Evolutionary conservation across 2,888 invertebrate genomes (phyloP), one percentile per base, ranked within the genome.

Genomic region (Stenolophus ochropezus): DNA sequence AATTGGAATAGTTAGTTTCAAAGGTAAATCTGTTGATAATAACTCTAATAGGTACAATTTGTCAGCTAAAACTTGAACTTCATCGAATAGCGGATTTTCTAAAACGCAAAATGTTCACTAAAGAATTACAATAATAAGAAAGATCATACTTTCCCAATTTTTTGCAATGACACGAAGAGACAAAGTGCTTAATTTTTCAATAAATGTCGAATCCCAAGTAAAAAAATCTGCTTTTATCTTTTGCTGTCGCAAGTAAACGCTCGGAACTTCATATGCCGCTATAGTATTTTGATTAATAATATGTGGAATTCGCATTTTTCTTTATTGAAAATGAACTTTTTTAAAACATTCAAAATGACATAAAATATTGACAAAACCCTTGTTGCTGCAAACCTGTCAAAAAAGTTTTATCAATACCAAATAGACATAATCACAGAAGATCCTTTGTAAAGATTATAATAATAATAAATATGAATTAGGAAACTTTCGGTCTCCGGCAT

Each of bases 41-140:
- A 86, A 82, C 76, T 87, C 87, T 61, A 88, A 76, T 8, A 89
- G 83, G 11, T 84, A 74, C 78, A 85, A 84, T 82, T 84, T 85
- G 83, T 88, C 87, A 74, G 85, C 83, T 27, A 83, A 81, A 42
- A 86, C 65, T n/a, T 83, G 69, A 20, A 87, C 83, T 85, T 88
- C 87, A 27, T 87, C 84, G 2, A 86, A 78, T 71, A 87, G 65
- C 5, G 87, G 87, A 76, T 84, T 83, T 53, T 85, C 88, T 87
- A 51, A 76, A 51, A 58, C 6, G 18, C n/a, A n/a, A 33, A 20
- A 49, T 11, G n/a, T 49, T 49, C 11, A 3, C 4, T 49, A 49
- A 49, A 1, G 4, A 33, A 33, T 33, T 33, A 42, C 8, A 42
- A 11, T 11, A 4, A 21, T 56, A 56, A 0, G 8, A 56, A 49